Evolutionary conservation across 2,797 vertebrate genomes (phyloP).

Genomic region (Myotis planiceps): DNA sequence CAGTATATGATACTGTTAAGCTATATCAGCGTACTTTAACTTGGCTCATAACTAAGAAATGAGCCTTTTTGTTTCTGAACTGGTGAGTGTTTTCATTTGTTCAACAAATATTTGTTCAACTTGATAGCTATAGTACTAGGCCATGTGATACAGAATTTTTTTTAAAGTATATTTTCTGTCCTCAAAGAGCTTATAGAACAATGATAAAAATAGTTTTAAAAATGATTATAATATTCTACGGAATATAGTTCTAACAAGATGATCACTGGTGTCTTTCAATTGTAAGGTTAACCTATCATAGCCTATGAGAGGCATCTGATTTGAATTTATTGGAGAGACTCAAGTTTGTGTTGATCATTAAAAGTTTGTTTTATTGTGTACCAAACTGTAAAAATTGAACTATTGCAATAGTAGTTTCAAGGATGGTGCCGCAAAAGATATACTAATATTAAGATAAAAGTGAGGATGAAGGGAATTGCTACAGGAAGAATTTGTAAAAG

Average conservation of each 20-base stretch:
- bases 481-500: neutral
- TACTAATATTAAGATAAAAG: neutral
- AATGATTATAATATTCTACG: neutral
- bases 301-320: neutral
- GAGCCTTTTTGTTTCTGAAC: neutral
- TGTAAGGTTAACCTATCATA: neutral
- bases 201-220: neutral
- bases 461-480: neutral
- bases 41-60: neutral
- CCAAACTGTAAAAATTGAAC: neutral
- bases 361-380: neutral
- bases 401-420: neutral
- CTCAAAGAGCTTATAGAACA: neutral
- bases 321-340: conserved; percentile 12
- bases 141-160: neutral
- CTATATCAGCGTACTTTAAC: neutral
- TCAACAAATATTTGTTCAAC: neutral
- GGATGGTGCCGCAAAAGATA: neutral
- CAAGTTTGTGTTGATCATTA: neutral
- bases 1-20: neutral
- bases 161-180: neutral
- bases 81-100: neutral
- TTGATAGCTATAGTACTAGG: neutral
- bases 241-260: neutral
- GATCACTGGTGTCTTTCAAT: neutral